A percentile compares a stretch with the other conserved stretches of the same genome.
Evolutionary conservation across 2,888 invertebrate species (phyloP).

Genomic region (Lycophotia porphyrea): DNA sequence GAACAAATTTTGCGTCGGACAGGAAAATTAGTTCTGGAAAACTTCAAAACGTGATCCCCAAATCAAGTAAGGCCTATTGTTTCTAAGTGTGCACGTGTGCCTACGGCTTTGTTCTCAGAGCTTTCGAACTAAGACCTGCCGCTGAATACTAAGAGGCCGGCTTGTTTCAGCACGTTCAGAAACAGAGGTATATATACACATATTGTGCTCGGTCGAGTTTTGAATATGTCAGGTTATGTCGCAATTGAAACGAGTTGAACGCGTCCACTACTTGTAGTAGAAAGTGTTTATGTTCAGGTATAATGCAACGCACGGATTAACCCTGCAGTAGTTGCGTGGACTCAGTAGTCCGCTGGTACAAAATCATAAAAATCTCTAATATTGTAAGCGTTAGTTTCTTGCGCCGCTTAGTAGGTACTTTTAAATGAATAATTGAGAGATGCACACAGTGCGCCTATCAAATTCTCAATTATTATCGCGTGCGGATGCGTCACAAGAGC

Average conservation of each 20-base stretch:
- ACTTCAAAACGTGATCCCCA: slow-evolving; percentile 53
- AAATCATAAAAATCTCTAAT: too few species aligned
- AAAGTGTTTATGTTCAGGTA: slow-evolving; percentile 73
- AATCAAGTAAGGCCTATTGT: slow-evolving; percentile 58
- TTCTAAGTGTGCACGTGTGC: slow-evolving; percentile 40
- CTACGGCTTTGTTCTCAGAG: slow-evolving; percentile 58
- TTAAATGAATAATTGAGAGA: too few species aligned
- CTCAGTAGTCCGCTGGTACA: too few species aligned
- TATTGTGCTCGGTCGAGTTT: slow-evolving; percentile 63
- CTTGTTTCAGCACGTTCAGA: slow-evolving; percentile 55
- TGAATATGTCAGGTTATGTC: slow-evolving; percentile 66
- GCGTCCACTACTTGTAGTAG: slow-evolving; percentile 69
- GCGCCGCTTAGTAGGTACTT: too few species aligned
- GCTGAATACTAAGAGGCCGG: slow-evolving; percentile 63
- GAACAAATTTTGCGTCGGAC: slow-evolving; percentile 3
- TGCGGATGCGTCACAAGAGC: too few species aligned
- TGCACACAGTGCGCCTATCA: too few species aligned
- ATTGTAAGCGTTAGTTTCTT: too few species aligned
- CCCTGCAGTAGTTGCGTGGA: too few species aligned
- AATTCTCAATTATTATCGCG: too few species aligned
- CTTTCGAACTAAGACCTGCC: slow-evolving; percentile 58
- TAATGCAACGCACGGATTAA: slow-evolving; percentile 74
- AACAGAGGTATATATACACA: slow-evolving; percentile 62
- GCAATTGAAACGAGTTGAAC: slow-evolving; percentile 69
- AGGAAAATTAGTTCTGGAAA: slow-evolving; percentile 53